Evolutionary conservation across 2,797 vertebrate genomes (phyloP), one percentile per base, ranked within the genome.

Genomic region (Schizopygopsis malacanthus): DNA sequence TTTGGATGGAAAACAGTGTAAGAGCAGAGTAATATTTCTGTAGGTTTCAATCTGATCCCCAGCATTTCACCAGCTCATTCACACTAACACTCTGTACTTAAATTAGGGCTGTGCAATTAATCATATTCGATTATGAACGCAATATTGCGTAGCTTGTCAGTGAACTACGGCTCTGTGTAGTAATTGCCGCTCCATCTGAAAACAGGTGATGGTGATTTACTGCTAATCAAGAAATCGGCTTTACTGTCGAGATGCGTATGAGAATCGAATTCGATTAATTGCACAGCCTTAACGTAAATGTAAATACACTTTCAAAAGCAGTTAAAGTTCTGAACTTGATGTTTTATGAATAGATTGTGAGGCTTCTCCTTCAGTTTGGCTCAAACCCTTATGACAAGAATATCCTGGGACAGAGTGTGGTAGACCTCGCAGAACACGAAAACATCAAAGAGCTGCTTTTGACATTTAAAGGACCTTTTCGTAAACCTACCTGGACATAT

Each of bases 281-380:
- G 33, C 33, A 33, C 33, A 33, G 33, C 33, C 33, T 33, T 33
- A 33, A 33, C 33, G 33, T 33, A 33, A 54, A 63, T 61, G 37
- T 81, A 15, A 75, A 52, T 67, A 43, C 47, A 43, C 39, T 71
- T 28, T 72, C 28, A 79, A 59, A 85, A 73, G 39, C 37, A 82
- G 15, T 77, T 83, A 37, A 82, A 22, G 76, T 84, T 39, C 39
- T 72, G 22, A 50, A 45, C 28, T 75, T 78, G 45, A 22, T 82
- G 22, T 78, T 79, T 20, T 82, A 56, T 87, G n/a, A n/a, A 4
- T 63, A 98, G 97, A 93, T 94, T 67, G 94, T 88, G 88, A 93
- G 91, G 85, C 92, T 96, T 90, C 95, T 98, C 16, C 93, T 97
- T 45, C 90, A 96, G 81, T 90, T 93, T 89, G 96, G 96, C 87